Conservation (phyloP, 2,797 vertebrate species). For the Bradypodion pumilum region DNA sequence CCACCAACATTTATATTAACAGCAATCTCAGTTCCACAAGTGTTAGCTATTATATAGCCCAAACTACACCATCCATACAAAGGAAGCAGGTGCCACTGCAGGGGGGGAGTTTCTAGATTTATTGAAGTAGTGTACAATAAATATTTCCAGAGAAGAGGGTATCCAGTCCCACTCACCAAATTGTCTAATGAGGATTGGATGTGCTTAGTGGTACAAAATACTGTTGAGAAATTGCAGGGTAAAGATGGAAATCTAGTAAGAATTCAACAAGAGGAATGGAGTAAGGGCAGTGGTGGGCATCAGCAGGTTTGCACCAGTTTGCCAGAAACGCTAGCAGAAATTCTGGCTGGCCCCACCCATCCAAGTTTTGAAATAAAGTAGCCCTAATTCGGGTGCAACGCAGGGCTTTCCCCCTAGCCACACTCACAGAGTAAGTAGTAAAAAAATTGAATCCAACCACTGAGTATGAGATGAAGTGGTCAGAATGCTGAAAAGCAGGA, state of each 20-base stretch:
- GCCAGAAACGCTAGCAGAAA: too few species aligned
- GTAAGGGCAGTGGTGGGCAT: too few species aligned
- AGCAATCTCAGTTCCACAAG: not conserved
- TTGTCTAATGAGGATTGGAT: not conserved
- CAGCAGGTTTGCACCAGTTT: too few species aligned
- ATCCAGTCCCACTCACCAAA: not conserved
- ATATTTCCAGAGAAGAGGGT: not conserved
- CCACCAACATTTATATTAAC: not conserved
- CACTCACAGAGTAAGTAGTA: too few species aligned
- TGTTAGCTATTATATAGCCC: not conserved
- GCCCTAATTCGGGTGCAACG: too few species aligned
- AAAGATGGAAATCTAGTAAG: not conserved
- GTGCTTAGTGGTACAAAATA: not conserved
- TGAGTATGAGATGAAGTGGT: not conserved
- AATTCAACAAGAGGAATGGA: not conserved
- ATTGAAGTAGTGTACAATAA: not conserved
- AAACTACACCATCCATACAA: not conserved
- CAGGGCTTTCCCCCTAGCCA: too few species aligned
- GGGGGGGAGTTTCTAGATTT: not conserved
- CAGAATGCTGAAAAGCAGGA: not conserved
- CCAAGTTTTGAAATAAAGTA: too few species aligned
- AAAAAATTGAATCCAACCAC: too few species aligned
- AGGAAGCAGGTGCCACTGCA: not conserved
- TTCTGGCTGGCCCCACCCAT: too few species aligned
- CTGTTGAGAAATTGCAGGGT: not conserved